A percentile compares a stretch with the other conserved stretches of the same genome.
Conservation (phyloP, 2,888 invertebrate species). For the Hypena proboscidalis region DNA sequence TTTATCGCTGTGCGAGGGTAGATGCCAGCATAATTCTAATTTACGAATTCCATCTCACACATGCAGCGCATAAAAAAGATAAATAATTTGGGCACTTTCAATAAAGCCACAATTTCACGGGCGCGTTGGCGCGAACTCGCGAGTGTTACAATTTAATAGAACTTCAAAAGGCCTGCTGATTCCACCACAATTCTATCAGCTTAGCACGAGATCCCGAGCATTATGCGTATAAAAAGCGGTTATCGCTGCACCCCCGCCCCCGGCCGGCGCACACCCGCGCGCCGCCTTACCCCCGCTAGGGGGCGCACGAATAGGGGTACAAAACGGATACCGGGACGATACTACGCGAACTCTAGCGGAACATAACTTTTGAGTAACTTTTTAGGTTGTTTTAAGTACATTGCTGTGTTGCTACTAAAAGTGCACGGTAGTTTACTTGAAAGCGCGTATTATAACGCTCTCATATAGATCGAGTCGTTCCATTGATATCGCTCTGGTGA, state of each 20-base stretch:
- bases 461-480: conserved; percentile 27
- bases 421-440: conserved; percentile 41
- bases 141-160: conserved; percentile 84
- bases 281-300: conserved; percentile 24
- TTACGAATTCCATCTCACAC: conserved; percentile 45
- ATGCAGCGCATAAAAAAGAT: conserved; percentile 54
- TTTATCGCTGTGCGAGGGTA: conserved; percentile 24
- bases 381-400: conserved; percentile 68
- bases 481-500: conserved; percentile 29
- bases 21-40: conserved; percentile 39
- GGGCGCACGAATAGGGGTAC: conserved; percentile 40
- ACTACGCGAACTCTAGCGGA: conserved; percentile 52
- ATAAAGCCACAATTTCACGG: conserved; percentile 82
- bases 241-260: conserved; percentile 61
- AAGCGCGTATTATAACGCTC: conserved; percentile 45
- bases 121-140: conserved; percentile 79
- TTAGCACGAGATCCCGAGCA: conserved; percentile 80
- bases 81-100: conserved; percentile 78
- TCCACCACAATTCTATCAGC: conserved; percentile 84
- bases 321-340: conserved; percentile 48
- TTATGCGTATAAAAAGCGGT: conserved; percentile 84
- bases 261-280: conserved; percentile 18
- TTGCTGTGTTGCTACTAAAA: conserved; percentile 58
- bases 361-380: conserved; percentile 60
- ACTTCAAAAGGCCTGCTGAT: conserved; percentile 84